Evolutionary conservation across 1,140 invertebrate species (phyloP).

Genomic region (Zophobas atratus): DNA sequence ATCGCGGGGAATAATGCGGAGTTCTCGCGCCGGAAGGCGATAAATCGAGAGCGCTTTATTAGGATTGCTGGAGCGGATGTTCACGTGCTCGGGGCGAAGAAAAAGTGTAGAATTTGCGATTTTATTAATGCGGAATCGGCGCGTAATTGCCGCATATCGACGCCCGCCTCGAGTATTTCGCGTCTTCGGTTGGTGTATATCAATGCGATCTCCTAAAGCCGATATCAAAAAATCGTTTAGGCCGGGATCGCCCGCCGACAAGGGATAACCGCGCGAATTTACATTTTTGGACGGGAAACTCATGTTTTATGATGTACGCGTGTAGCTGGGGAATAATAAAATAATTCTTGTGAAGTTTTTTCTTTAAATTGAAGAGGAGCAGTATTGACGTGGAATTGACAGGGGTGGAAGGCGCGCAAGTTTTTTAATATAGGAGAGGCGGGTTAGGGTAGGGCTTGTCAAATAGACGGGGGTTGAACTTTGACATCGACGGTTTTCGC

Average conservation of each 20-base stretch:
- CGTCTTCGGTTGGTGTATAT: background rate
- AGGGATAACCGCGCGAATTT: constrained; percentile 14
- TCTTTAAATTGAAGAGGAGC: background rate
- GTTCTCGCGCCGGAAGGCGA: constrained; percentile 5
- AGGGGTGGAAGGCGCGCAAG: too few species aligned
- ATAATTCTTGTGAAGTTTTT: background rate
- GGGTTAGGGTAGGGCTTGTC: too few species aligned
- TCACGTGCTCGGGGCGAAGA: constrained; percentile 2
- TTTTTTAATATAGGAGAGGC: too few species aligned
- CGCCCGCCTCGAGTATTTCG: too few species aligned
- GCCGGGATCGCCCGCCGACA: constrained; percentile 3
- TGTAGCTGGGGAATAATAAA: background rate
- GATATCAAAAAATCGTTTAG: constrained; percentile 36
- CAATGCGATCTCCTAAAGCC: constrained; percentile 7
- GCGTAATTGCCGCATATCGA: too few species aligned
- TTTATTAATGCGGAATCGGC: background rate
- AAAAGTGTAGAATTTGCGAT: background rate
- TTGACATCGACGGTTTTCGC: too few species aligned
- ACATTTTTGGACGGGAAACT: constrained; percentile 13
- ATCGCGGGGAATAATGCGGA: constrained; percentile 12
- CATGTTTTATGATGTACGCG: constrained; percentile 2
- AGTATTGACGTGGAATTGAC: too few species aligned
- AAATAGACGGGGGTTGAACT: too few species aligned
- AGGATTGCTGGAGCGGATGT: background rate
- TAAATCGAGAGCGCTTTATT: constrained; percentile 4